These are phyloP conservation scores for Phocoena sinus DNA, from an alignment of 2,113 vertebrate species.

Conservation along the genomic window DNA sequence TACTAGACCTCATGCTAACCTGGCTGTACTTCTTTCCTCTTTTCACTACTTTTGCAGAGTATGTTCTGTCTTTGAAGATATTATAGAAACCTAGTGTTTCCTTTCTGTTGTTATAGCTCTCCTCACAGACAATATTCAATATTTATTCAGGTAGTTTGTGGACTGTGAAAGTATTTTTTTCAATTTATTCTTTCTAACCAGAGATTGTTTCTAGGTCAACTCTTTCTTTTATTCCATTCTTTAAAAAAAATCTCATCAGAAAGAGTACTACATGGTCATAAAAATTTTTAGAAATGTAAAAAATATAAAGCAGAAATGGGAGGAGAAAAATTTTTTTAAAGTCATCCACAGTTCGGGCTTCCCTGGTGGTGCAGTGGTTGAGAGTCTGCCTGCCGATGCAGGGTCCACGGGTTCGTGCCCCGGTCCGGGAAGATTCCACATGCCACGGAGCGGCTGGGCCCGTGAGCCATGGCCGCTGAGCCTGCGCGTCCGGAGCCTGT, in stretches of 20 bases:
- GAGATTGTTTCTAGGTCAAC: background rate
- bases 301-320: background rate
- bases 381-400: too few species aligned
- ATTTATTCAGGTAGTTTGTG: background rate
- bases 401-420: too few species aligned
- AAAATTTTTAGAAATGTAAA: conserved; percentile 1
- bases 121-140: background rate
- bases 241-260: background rate
- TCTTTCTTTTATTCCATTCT: background rate
- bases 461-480: too few species aligned
- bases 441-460: too few species aligned
- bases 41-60: background rate
- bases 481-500: too few species aligned
- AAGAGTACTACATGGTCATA: background rate
- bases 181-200: conserved; percentile 25
- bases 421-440: too few species aligned
- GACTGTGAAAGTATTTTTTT: background rate
- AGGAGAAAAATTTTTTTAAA: background rate
- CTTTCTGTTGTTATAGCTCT: background rate
- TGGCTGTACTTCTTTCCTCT: background rate
- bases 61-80: background rate
- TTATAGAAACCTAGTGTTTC: background rate
- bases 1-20: background rate
- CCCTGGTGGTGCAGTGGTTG: too few species aligned
- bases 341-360: background rate